These are phyloP conservation scores for Mesocentrotus franciscanus DNA, from an alignment of 53 echinoderm and acorn worm species.

Conservation along the genomic window DNA sequence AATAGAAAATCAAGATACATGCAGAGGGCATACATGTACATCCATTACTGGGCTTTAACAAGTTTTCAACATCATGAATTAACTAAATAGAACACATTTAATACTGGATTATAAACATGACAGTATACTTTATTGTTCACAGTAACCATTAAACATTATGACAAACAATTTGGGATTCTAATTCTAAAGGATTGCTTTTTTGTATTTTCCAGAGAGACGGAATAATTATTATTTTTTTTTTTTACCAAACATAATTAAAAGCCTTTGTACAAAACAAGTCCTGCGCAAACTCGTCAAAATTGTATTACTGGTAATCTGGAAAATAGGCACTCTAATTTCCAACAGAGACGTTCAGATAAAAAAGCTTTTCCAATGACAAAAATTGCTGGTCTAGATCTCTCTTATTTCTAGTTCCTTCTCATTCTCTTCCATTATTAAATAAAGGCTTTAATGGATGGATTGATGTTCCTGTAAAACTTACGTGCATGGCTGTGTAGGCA, in stretches of 20 bases:
- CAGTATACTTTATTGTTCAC: too few relatives aligned
- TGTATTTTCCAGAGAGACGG: neutral
- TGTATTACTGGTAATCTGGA: neutral
- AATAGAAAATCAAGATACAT: too few relatives aligned
- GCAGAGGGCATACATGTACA: too few relatives aligned
- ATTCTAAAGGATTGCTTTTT: neutral
- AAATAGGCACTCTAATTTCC: neutral
- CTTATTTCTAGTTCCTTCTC: too few relatives aligned
- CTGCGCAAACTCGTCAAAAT: neutral
- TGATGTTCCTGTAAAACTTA: slow-evolving; percentile 55
- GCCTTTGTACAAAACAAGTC: neutral
- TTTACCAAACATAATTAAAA: neutral
- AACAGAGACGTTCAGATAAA: neutral
- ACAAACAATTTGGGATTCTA: neutral
- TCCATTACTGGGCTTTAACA: too few relatives aligned
- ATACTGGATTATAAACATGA: neutral
- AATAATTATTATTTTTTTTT: neutral
- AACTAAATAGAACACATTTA: neutral
- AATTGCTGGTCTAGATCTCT: too few relatives aligned
- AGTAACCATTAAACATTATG: too few relatives aligned
- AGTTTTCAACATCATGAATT: too few relatives aligned
- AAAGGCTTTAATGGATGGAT: neutral
- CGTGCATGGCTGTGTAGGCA: slow-evolving; percentile 87
- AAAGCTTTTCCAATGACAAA: neutral
- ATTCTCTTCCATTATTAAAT: neutral